A percentile compares a stretch with the other conserved stretches of the same genome.
These are phyloP conservation scores for Melitaea cinxia DNA, from an alignment of 1,140 invertebrate species.

Conservation along the genomic window DNA sequence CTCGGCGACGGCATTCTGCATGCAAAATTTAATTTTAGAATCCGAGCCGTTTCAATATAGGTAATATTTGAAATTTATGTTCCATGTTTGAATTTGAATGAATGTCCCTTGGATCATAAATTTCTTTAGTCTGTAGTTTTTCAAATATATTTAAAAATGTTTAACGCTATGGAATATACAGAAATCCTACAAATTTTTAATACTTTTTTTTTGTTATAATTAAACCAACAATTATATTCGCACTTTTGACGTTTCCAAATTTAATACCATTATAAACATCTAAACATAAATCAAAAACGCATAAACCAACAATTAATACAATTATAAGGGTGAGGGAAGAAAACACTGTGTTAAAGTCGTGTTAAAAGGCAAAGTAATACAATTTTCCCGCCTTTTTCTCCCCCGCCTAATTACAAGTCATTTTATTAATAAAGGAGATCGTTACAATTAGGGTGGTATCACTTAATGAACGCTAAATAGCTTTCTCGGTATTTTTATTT, in stretches of 20 bases:
- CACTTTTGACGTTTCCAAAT: neutral
- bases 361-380: conserved; percentile 72
- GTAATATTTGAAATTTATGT: conserved; percentile 81
- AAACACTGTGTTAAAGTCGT: conserved; percentile 68
- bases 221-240: neutral
- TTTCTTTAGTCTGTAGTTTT: conserved; percentile 47
- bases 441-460: conserved; percentile 68
- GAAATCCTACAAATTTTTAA: conserved; percentile 9
- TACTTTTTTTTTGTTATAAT: neutral
- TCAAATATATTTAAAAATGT: conserved; percentile 27
- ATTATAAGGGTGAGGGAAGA: conserved; percentile 65
- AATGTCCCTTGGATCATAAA: conserved; percentile 65
- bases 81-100: conserved; percentile 74
- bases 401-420: conserved; percentile 75
- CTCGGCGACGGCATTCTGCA: conserved; percentile 69
- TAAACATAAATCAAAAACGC: conserved; percentile 56
- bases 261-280: conserved; percentile 16
- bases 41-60: conserved; percentile 77
- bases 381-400: conserved; percentile 77
- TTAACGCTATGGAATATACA: conserved; percentile 1
- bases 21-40: conserved; percentile 81
- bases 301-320: conserved; percentile 74
- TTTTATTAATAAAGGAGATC: conserved; percentile 77
- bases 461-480: conserved; percentile 58
- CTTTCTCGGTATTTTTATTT: conserved; percentile 45